Percentiles rank a stretch among this genome's conserved stretches.
Evolutionary conservation across 2,888 invertebrate genomes (phyloP).

Genomic region (Autographa gamma): DNA sequence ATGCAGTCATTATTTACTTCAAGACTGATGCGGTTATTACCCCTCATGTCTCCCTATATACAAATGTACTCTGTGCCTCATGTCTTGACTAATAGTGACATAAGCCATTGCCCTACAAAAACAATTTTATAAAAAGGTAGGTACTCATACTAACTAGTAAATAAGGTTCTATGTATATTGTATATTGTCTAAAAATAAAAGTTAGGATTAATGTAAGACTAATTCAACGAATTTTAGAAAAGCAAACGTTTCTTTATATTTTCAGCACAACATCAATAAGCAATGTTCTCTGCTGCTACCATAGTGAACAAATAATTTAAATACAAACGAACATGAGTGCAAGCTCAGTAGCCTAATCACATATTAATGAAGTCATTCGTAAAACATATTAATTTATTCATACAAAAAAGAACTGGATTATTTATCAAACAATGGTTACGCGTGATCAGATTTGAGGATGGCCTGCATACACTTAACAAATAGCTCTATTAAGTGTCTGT

Average conservation of each 20-base stretch:
- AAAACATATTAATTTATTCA: slow-evolving; percentile 4
- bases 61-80: too few relatives aligned
- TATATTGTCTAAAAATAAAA: too few relatives aligned
- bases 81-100: background rate
- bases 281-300: too few relatives aligned
- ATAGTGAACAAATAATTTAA: background rate
- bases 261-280: too few relatives aligned
- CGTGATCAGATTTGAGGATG: slow-evolving; percentile 34
- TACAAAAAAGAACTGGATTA: background rate
- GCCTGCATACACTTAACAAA: slow-evolving; percentile 1
- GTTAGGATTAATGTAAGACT: too few relatives aligned
- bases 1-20: slow-evolving; percentile 3
- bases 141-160: too few relatives aligned
- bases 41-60: too few relatives aligned
- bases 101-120: background rate
- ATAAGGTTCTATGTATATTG: too few relatives aligned
- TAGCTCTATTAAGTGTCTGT: slow-evolving; percentile 9
- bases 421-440: slow-evolving; percentile 28
- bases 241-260: too few relatives aligned
- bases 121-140: too few relatives aligned
- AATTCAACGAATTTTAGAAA: too few relatives aligned
- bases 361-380: slow-evolving; percentile 3
- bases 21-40: slow-evolving; percentile 2
- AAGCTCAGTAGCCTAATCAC: background rate
- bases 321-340: background rate